phyloP scores from a whole-genome alignment of 2,888 invertebrate species.

The Phania funesta region DNA sequence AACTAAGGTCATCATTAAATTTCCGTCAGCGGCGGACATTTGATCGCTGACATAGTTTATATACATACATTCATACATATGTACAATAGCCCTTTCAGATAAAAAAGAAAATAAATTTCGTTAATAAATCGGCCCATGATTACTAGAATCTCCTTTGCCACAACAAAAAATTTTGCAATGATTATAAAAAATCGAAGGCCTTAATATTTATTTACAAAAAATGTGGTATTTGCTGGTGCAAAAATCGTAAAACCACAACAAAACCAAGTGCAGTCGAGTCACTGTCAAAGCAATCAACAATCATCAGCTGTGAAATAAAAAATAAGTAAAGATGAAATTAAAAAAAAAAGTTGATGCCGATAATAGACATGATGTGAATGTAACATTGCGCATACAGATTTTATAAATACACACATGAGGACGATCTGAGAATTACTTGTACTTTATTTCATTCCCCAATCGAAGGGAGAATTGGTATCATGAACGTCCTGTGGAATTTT shows the following conservation, averaged over 20 bases:
- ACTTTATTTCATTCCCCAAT: not conserved
- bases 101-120: no score
- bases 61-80: no score
- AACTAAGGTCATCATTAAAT: no score
- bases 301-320: not conserved
- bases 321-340: not conserved
- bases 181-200: constrained; percentile 6
- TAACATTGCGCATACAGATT: constrained; percentile 48
- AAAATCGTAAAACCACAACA: constrained; percentile 29
- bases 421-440: not conserved
- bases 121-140: no score
- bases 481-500: no score
- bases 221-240: not conserved
- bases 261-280: not conserved
- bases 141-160: no score
- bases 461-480: no score
- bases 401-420: constrained; percentile 11
- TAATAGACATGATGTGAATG: constrained; percentile 36
- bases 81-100: no score
- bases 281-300: constrained; percentile 37
- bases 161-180: not conserved
- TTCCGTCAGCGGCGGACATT: no score
- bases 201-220: not conserved
- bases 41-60: no score
- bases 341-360: constrained; percentile 21